phyloP scores from a whole-genome alignment of 2,888 invertebrate genomes.

The Ichneumoninae sp. region DNA sequence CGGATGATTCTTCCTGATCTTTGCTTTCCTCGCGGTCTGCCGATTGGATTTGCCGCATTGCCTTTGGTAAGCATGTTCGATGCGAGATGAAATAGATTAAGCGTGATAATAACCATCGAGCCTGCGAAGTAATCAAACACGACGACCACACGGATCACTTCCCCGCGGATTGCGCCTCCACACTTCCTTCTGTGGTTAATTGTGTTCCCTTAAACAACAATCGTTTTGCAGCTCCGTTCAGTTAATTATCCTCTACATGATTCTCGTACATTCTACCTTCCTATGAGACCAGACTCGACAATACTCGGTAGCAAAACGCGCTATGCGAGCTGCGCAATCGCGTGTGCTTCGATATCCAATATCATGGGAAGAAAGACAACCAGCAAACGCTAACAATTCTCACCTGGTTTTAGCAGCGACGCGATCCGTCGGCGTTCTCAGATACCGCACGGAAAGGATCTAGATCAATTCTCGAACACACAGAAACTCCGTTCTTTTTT shows the following conservation, averaged over 20 bases:
- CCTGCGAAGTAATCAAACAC: conserved; percentile 36
- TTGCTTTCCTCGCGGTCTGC: conserved; percentile 29
- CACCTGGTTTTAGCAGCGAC: conserved; percentile 22
- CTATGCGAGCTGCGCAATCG: conserved; percentile 32
- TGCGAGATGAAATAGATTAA: conserved; percentile 11
- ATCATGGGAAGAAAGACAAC: conserved; percentile 57
- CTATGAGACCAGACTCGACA: conserved; percentile 31
- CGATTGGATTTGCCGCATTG: conserved; percentile 59
- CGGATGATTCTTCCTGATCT: conserved; percentile 33
- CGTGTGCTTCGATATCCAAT: conserved; percentile 53
- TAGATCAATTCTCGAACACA: conserved; percentile 47
- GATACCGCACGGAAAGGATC: conserved; percentile 50
- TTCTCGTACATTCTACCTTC: conserved; percentile 58
- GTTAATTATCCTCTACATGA: conserved; percentile 38
- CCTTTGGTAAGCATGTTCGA: conserved; percentile 65
- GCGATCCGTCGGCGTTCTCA: conserved; percentile 43
- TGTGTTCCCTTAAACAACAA: conserved; percentile 40
- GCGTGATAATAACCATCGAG: conserved; percentile 67
- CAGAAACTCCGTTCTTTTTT: conserved; percentile 18
- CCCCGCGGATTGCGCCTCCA: not conserved
- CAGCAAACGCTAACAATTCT: conserved; percentile 49
- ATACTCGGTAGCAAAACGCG: conserved; percentile 19
- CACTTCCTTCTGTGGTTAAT: conserved; percentile 38
- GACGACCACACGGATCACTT: conserved; percentile 30
- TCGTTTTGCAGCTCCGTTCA: conserved; percentile 16